These are phyloP conservation scores for Cephus pulcher DNA, from an alignment of 2,888 invertebrate genomes.

Conservation along the genomic window DNA sequence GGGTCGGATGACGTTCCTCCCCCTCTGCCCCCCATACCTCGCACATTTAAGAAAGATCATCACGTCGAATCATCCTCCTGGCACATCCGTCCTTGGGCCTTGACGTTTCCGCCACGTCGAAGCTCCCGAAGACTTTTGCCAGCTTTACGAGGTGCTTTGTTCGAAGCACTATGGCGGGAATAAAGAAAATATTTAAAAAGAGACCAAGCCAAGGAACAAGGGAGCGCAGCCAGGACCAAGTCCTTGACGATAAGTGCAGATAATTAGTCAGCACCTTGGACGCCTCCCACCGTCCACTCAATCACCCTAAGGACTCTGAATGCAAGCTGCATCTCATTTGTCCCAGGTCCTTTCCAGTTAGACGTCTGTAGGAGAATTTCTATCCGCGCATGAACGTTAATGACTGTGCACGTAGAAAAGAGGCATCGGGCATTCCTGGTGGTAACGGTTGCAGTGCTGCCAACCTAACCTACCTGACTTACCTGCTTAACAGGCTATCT, in stretches of 20 bases:
- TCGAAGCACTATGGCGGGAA: not conserved
- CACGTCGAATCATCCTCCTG: not conserved
- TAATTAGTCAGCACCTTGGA: not conserved
- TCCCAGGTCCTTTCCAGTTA: not conserved
- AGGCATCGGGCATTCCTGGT: not conserved
- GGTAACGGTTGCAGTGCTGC: not conserved
- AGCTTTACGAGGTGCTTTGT: not conserved
- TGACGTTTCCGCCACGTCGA: not conserved
- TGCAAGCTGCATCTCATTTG: not conserved
- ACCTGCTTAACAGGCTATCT: not conserved
- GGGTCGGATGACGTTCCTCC: not conserved
- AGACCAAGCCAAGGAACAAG: not conserved
- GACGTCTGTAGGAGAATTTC: not conserved
- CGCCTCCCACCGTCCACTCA: not conserved
- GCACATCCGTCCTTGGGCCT: not conserved
- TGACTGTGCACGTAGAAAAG: not conserved
- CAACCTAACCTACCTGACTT: not conserved
- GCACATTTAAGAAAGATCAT: not conserved
- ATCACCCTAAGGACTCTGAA: not conserved
- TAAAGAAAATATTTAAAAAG: not conserved
- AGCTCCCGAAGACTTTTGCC: not conserved
- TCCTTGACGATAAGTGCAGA: not conserved
- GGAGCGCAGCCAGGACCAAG: not conserved
- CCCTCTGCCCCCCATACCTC: too few species aligned
- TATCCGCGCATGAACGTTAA: not conserved